Evolutionary conservation across 2,888 invertebrate genomes (phyloP), one percentile per base, ranked within the genome.

Genomic region (Ceraclea dissimilis): DNA sequence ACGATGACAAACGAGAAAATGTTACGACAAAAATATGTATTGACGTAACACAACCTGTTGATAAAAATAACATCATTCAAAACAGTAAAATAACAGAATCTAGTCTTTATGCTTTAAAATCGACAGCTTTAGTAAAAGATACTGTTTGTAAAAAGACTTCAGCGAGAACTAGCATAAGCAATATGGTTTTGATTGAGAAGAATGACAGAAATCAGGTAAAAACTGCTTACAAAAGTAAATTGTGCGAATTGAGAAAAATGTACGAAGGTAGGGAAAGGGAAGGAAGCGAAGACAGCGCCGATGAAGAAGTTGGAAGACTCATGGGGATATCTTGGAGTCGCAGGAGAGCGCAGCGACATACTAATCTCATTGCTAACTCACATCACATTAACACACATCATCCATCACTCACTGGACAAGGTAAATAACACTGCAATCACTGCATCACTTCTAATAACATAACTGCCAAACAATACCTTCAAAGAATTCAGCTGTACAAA

Each of bases 261-360:
- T 75, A 74, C 62, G 63, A 62, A 33, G 31, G 31, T 21, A 34
- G 49, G 17, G 63, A 74, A 13, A 48, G 8, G 22, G 71, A 73
- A 54, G 70, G 71, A 43, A 69, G 67, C 22, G 63, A 74, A 34
- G 73, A 75, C 53, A 76, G 77, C 52, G 79, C 78, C 61, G 70
- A 67, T 51, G 81, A 82, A 64, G 82, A 83, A 66, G 83, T 83
- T 1, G 76, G 81, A 63, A 73, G 73, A 2, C 75, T 80, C 65
- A 80, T 81, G 71, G 72, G 72, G 39, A 66, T 54, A 18, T 54
- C 54, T 16, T 57, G 57, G 57, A 57, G 57, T 21, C 22, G 51
- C 17, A 48, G 51, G 33, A 48, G 53, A 2, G 57, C 57, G 8
- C 46, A 46, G 34, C 49, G 57, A 16, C 33, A 54, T 48, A 49